Evolutionary conservation across 2,888 invertebrate genomes (phyloP), one percentile per base, ranked within the genome.

Genomic region (Actias luna): DNA sequence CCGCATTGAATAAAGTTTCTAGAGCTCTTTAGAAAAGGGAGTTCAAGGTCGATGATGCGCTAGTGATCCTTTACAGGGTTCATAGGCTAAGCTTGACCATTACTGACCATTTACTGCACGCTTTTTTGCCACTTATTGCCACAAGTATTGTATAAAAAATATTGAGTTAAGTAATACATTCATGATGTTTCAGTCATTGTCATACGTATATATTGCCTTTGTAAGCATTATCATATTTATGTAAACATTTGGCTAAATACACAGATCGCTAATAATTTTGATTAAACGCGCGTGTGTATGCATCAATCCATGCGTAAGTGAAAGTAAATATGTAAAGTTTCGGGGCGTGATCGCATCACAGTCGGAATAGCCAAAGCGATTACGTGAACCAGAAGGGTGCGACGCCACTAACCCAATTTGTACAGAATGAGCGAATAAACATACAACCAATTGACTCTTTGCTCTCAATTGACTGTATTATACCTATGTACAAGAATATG

Each of bases 351-450:
- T 85, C 85, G 78, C 82, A 81, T 82, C 85, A 80, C 76, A 76
- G 74, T 76, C 80, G 79, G 84, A 85, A 86, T 85, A 85, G 83
- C 80, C 79, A 80, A 83, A 84, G 82, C 85, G 84, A 88, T 88
- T 86, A 89, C 82, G 84, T 79, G 76, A 82, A 75, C 77, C 76
- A 73, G 14, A 69, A 73, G 80, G 84, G 79, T 79, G 83, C 79
- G 82, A 83, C 83, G 69, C 80, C 79, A 81, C 84, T 89, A 88
- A 89, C 87, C 88, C 84, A 89, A 88, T 90, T 90, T 86, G 82
- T 77, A 76, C 81, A 82, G 83, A 88, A 88, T 82, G 87, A 83
- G 82, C 80, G 74, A 78, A 82, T 85, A 88, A 87, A 87, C 86
- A 88, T 77, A 84, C 83, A 79, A 76, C 79, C 80, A 81, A 78